Percentiles rank a stretch among this genome's conserved stretches.
These are phyloP conservation scores for Bombus confusus DNA, from an alignment of 1,140 invertebrate species.

Conservation along the genomic window DNA sequence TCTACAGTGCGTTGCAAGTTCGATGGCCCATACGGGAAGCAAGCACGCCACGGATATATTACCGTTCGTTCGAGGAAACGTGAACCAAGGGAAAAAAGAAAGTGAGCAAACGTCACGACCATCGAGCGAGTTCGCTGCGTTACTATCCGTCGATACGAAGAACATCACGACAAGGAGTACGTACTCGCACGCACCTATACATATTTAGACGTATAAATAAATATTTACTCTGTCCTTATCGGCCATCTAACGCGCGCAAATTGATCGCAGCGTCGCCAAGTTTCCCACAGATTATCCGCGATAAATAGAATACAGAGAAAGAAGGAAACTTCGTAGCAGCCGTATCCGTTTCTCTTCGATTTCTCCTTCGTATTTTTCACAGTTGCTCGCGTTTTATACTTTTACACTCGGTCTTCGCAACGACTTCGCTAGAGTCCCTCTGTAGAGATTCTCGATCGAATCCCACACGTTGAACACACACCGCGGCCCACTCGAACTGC, in stretches of 20 bases:
- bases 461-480: conserved; percentile 12
- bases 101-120: conserved; percentile 43
- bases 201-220: not conserved
- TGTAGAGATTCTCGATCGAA: conserved; percentile 1
- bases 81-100: conserved; percentile 38
- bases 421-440: no score
- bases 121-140: not conserved
- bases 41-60: conserved; percentile 37
- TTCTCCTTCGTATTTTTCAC: not conserved
- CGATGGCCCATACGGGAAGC: conserved; percentile 45
- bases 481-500: conserved; percentile 9
- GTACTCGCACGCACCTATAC: not conserved
- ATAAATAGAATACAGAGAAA: not conserved
- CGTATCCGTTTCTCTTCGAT: not conserved
- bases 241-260: not conserved
- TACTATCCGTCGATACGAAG: not conserved
- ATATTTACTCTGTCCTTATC: conserved; percentile 17
- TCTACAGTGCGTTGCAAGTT: conserved; percentile 62
- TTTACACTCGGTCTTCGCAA: not conserved
- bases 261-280: not conserved
- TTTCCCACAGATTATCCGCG: not conserved
- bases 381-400: not conserved
- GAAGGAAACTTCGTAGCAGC: no score
- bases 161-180: not conserved
- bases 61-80: conserved; percentile 50